Evolutionary conservation across 1,140 invertebrate genomes (phyloP).

Genomic region (Ips nitidus): DNA sequence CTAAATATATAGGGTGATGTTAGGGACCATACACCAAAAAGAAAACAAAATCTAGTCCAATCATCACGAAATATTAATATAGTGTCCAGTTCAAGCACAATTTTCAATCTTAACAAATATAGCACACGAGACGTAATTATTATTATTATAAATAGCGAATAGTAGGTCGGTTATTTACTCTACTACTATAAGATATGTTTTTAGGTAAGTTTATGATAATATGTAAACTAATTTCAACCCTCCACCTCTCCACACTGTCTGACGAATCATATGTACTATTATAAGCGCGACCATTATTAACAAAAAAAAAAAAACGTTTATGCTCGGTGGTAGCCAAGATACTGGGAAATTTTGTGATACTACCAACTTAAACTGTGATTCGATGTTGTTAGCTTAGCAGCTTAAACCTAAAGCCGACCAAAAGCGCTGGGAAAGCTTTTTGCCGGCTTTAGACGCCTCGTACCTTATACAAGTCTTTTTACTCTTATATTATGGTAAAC

Average conservation of each 20-base stretch:
- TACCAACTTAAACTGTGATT: constrained; percentile 50
- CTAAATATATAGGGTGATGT: constrained; percentile 47
- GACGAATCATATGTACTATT: constrained; percentile 15
- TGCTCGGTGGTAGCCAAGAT: constrained; percentile 53
- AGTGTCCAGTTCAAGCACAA: constrained; percentile 25
- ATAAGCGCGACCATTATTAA: constrained; percentile 22
- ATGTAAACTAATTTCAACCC: background rate
- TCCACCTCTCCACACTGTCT: background rate
- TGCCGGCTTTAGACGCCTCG: constrained; percentile 39
- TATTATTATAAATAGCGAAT: too few relatives aligned
- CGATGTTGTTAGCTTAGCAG: constrained; percentile 44
- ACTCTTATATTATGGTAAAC: constrained; percentile 22
- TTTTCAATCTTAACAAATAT: constrained; percentile 17
- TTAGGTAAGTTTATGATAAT: background rate
- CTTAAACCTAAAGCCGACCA: constrained; percentile 39
- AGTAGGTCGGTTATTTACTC: too few relatives aligned
- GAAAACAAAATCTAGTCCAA: constrained; percentile 44
- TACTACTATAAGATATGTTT: too few relatives aligned
- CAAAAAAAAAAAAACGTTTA: constrained; percentile 27
- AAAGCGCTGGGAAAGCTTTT: constrained; percentile 53
- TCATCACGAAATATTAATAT: constrained; percentile 41
- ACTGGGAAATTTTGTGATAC: constrained; percentile 53
- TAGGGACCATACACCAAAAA: constrained; percentile 45
- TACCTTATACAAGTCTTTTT: constrained; percentile 36
- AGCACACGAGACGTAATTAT: background rate